Evolutionary conservation across 2,113 vertebrate genomes (phyloP).

Genomic region (Sinocyclocheilus anophthalmus): DNA sequence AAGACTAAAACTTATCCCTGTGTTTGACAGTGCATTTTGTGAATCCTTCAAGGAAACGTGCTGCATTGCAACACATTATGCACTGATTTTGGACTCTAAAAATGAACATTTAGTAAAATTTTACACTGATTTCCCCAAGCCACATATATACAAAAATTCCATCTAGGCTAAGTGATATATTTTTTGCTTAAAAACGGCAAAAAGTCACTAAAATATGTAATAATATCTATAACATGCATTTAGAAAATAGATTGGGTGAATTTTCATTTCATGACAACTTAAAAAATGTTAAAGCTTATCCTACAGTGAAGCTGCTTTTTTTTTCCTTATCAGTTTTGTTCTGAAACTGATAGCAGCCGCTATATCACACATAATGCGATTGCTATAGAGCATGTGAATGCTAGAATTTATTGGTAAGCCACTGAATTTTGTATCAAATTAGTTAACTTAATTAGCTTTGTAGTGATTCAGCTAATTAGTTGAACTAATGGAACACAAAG

Average conservation of each 20-base stretch:
- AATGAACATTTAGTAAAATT: no score
- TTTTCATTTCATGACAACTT: background rate
- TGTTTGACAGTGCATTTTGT: no score
- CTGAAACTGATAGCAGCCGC: background rate
- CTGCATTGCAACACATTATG: no score
- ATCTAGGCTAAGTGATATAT: no score
- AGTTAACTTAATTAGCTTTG: background rate
- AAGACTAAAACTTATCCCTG: no score
- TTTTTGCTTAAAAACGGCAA: no score
- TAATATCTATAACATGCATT: background rate
- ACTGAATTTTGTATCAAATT: background rate
- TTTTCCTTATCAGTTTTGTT: background rate
- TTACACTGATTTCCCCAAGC: no score
- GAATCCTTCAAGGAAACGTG: no score
- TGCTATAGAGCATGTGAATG: background rate
- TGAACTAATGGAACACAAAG: conserved; percentile 12
- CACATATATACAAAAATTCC: no score
- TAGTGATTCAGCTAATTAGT: conserved; percentile 5
- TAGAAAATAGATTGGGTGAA: background rate
- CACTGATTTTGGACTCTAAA: no score
- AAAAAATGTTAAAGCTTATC: background rate
- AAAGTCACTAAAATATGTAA: no score
- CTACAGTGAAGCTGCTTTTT: background rate
- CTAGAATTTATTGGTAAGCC: background rate
- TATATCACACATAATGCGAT: background rate